A percentile compares a stretch with the other conserved stretches of the same genome.
phyloP scores from a whole-genome alignment of 2,797 vertebrate genomes.

The Clamator glandarius region DNA sequence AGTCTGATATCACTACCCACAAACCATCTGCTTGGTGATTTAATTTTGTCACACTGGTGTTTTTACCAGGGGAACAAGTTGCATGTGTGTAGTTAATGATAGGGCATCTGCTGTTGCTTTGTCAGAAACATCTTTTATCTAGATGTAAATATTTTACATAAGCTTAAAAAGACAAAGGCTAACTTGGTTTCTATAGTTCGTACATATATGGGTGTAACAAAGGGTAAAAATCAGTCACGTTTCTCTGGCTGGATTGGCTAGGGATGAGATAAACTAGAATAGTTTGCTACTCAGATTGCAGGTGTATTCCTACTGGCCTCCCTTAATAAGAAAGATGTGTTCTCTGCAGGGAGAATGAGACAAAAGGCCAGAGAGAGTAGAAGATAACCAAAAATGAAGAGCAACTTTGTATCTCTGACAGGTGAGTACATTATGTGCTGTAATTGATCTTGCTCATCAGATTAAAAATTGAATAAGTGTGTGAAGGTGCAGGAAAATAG shows the following conservation, averaged over 20 bases:
- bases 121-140: constrained; percentile 22
- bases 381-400: background rate
- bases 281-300: background rate
- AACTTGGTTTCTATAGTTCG: background rate
- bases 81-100: background rate
- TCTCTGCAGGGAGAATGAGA: background rate
- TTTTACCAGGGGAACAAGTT: constrained; percentile 39
- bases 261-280: background rate
- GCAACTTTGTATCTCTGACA: background rate
- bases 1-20: constrained; percentile 57
- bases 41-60: constrained; percentile 48
- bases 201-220: background rate
- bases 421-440: background rate
- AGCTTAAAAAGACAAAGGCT: constrained; percentile 6
- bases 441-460: background rate
- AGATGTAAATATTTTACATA: constrained; percentile 38
- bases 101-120: constrained; percentile 2
- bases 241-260: background rate
- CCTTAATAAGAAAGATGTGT: background rate
- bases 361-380: background rate
- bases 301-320: background rate
- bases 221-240: background rate
- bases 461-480: background rate
- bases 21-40: constrained; percentile 54
- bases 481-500: background rate